Conservation (phyloP, 2,888 invertebrate genomes). For the Loripinus fragilis region DNA sequence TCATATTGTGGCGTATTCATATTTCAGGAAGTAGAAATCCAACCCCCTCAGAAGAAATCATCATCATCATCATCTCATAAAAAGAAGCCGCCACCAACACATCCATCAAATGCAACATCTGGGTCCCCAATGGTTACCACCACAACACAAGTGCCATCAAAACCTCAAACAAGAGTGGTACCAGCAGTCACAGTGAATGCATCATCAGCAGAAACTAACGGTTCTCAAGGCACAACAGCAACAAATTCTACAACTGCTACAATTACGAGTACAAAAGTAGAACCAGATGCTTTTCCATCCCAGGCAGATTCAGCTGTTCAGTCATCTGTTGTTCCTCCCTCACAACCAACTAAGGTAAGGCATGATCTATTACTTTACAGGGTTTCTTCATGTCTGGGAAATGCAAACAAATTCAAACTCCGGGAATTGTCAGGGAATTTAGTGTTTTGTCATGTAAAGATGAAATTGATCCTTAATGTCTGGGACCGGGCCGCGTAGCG, state of each 20-base stretch:
- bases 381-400: too few relatives aligned
- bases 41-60: conserved; percentile 22
- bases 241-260: conserved; percentile 32
- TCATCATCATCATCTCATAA: too few relatives aligned
- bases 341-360: conserved; percentile 78
- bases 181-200: conserved; percentile 51
- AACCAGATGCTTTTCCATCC: conserved; percentile 34
- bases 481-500: too few relatives aligned
- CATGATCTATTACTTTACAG: too few relatives aligned
- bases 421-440: neutral
- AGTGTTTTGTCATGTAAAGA: too few relatives aligned
- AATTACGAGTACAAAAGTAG: conserved; percentile 34
- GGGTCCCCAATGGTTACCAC: conserved; percentile 59
- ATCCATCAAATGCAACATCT: conserved; percentile 50
- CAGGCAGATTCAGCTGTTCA: conserved; percentile 51
- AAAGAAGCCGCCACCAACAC: conserved; percentile 18
- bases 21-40: conserved; percentile 32
- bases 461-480: too few relatives aligned
- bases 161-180: conserved; percentile 33
- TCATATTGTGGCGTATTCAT: neutral
- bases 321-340: conserved; percentile 74
- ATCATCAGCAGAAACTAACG: conserved; percentile 58
- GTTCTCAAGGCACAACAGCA: conserved; percentile 43
- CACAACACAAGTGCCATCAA: conserved; percentile 58
- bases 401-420: too few relatives aligned